Evolutionary conservation across 2,113 vertebrate species (phyloP).

Genomic region (Alligator mississippiensis): DNA sequence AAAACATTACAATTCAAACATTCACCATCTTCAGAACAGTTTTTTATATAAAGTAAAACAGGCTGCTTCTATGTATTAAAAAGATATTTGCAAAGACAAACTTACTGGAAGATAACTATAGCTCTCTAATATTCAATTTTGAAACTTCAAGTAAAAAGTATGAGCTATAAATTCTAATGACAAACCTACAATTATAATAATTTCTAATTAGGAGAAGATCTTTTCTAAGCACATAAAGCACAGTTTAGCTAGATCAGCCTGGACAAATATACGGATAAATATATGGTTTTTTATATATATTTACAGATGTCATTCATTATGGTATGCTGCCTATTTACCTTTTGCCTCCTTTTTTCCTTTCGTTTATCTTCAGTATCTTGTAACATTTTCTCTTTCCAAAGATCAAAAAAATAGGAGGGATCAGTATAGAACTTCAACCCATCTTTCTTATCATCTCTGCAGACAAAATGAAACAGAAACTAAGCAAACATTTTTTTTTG

Average conservation of each 20-base stretch:
- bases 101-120: slow-evolving; percentile 2
- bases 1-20: not conserved
- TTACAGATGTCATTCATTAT: not conserved
- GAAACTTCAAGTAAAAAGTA: not conserved
- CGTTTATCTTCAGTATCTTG: slow-evolving; percentile 99
- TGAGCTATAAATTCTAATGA: slow-evolving; percentile 7
- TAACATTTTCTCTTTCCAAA: slow-evolving; percentile 99
- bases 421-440: slow-evolving; percentile 98
- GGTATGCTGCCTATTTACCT: slow-evolving; percentile 73
- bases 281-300: not conserved
- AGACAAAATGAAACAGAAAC: slow-evolving; percentile 23
- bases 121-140: not conserved
- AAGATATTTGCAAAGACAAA: slow-evolving; percentile 9
- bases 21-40: not conserved
- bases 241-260: not conserved
- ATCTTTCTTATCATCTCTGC: slow-evolving; percentile 96
- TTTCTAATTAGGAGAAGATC: not conserved
- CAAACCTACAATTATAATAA: not conserved
- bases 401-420: slow-evolving; percentile 98
- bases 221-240: not conserved
- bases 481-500: not conserved
- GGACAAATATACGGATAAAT: not conserved
- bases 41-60: not conserved
- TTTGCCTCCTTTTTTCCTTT: slow-evolving; percentile 91
- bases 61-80: not conserved